Evolutionary conservation across 2,888 invertebrate species (phyloP), one percentile per base, ranked within the genome.

Genomic region (Drosophila eohydei): DNA sequence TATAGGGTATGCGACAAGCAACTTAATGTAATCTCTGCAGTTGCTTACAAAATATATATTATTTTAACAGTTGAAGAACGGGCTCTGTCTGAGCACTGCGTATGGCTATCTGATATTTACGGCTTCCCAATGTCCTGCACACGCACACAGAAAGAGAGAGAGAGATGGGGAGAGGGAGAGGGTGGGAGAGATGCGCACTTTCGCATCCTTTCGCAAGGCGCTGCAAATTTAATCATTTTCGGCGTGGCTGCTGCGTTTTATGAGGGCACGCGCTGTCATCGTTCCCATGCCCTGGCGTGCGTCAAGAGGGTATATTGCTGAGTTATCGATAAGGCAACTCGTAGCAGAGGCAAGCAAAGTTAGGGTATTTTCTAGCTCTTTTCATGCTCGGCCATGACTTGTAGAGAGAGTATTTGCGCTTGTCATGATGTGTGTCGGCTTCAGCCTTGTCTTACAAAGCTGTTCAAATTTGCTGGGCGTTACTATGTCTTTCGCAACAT

Each of bases 191-290:
- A 3, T 16, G 44, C 30, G 28, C 40, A n/a, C 28, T 50, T 34
- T 50, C 56, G n/a, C 11, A 36, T 63, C 69, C 61, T 66, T 60
- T 64, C 21, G 40, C 21, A 14, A 44, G 48, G 56, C 61, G 44
- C 55, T 72, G 69, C 66, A 79, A 82, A 80, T 80, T 80, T 80
- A 80, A 80, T 80, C 72, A 80, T 80, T 79, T 79, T 72, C 70
- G 40, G 60, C 70, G 69, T 60, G 70, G 55, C 66, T 57, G 79
- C 69, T 80, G 79, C 69, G 64, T 80, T 80, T 80, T 80, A 80
- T 56, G 71, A 58, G 40, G 69, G 48, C 67, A 78, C 64, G 74
- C 68, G 65, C 74, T 74, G 70, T 14, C 51, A 16, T 9, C 40
- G 28, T 59, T 16, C n/a, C 1, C 9, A 38, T 28, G 8, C 58